Conservation (phyloP, 2,113 vertebrate species). For the Hemicordylus capensis region DNA sequence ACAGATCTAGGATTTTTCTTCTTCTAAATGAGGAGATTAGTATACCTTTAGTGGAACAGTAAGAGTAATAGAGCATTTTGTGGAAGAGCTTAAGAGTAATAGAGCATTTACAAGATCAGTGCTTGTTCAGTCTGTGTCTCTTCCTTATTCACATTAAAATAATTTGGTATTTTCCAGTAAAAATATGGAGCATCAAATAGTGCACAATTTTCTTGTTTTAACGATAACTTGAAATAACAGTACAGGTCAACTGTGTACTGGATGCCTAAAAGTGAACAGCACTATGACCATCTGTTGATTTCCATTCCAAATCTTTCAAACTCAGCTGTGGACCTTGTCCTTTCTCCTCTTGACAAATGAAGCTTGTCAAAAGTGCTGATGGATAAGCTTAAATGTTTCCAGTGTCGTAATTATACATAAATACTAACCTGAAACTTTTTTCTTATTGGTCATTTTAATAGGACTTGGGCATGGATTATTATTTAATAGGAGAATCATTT, state of each 20-base stretch:
- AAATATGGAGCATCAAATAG: background rate
- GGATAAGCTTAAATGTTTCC: background rate
- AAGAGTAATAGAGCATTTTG: background rate
- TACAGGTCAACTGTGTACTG: background rate
- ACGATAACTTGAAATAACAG: background rate
- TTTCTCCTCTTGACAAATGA: background rate
- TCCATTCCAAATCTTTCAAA: background rate
- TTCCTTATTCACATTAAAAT: background rate
- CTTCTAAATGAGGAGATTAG: background rate
- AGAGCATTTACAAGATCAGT: background rate
- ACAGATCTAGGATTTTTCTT: background rate
- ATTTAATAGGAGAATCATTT: slow-evolving; percentile 95
- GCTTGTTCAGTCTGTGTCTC: background rate
- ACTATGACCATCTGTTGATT: background rate
- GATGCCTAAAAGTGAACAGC: background rate
- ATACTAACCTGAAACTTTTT: slow-evolving; percentile 36
- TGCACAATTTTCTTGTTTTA: background rate
- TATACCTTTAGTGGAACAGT: background rate
- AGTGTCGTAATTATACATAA: background rate
- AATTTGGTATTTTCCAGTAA: background rate
- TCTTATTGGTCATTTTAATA: slow-evolving; percentile 69
- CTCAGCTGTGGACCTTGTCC: background rate
- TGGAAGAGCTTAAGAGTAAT: background rate
- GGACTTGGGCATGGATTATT: slow-evolving; percentile 97
- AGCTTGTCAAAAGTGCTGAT: background rate